A percentile compares a stretch with the other conserved stretches of the same genome.
Conservation (phyloP, 2,797 vertebrate genomes). For the Sebastiscus tertius region DNA sequence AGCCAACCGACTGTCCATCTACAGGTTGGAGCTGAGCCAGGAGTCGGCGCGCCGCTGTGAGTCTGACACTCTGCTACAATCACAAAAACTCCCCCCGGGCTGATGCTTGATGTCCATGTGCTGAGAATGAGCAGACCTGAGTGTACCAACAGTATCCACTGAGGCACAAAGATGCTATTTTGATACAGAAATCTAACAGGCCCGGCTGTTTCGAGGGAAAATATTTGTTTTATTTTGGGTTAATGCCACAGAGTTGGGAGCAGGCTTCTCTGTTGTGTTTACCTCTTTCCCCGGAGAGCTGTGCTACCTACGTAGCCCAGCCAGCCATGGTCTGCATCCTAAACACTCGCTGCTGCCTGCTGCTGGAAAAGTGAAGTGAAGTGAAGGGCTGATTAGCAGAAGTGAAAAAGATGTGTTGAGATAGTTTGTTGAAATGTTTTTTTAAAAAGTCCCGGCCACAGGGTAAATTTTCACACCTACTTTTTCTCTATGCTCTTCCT, state of each 20-base stretch:
- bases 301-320: conserved; percentile 53
- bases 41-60: conserved; percentile 94
- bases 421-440: neutral
- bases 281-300: conserved; percentile 52
- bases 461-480: neutral
- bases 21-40: conserved; percentile 94
- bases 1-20: conserved; percentile 93
- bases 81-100: neutral
- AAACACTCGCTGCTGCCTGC: conserved; percentile 38
- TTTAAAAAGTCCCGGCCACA: neutral
- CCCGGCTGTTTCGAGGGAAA: conserved; percentile 13
- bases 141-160: neutral
- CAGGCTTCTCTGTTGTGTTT: conserved; percentile 60
- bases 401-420: neutral
- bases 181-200: conserved; percentile 1
- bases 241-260: conserved; percentile 49
- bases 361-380: conserved; percentile 21
- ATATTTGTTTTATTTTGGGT: conserved; percentile 49
- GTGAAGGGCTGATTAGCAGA: conserved; percentile 32
- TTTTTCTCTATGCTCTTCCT: neutral
- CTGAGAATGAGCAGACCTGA: neutral
- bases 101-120: neutral
- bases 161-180: conserved; percentile 6
- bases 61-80: conserved; percentile 57
- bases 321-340: conserved; percentile 44